Base-by-base conservation (phyloP, 2,888 invertebrate species). In the Macrosoma leucophasiata region DNA sequence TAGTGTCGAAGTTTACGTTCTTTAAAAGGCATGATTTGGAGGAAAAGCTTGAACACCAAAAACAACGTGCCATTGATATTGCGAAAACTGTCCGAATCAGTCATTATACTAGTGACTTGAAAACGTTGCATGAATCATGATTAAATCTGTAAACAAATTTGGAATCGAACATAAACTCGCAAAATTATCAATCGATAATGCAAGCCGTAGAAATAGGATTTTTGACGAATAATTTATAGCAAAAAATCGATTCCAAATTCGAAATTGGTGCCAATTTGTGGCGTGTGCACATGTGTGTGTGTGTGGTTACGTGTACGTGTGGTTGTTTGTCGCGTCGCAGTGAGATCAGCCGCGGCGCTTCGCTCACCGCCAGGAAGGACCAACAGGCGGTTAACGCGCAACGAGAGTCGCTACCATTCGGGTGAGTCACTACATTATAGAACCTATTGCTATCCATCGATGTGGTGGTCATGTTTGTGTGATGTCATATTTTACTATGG, bases 391-490 rank as follows among this genome's bases (percentile, higher is more conserved):
- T 90, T 96, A 58, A 96, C 97, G 51, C 88, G 96, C 67, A 96
- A 96, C 86, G 96, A 97, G 86, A 95, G 94, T 85, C 89, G 96
- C 66, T 97, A 96, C 84, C 96, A 97, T 84, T 96, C 96, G 81
- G 97, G 97, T 96, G 89, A 89, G 91, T 88, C 71, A 70, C 43
- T 53, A 49, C 52, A 54, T 35, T 48, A 42, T 54, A 47, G 43
- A 46, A 47, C 57, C 58, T 64, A 52, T 47, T 55, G 55, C 56
- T 62, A 52, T 52, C 52, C 52, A 46, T 54, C 45, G 42, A 35
- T 44, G 41, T 48, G 50, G 54, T 52, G 51, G 57, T 50, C 56
- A 51, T 58, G 39, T 41, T 52, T 56, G 52, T 61, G 56, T 57
- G 52, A 47, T 48, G 41, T 46, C 44, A 47, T 46, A 34, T 40